A percentile compares a stretch with the other conserved stretches of the same genome.
Evolutionary conservation across 2,113 vertebrate species (phyloP).

Genomic region (Epinephelus cyanopodus): DNA sequence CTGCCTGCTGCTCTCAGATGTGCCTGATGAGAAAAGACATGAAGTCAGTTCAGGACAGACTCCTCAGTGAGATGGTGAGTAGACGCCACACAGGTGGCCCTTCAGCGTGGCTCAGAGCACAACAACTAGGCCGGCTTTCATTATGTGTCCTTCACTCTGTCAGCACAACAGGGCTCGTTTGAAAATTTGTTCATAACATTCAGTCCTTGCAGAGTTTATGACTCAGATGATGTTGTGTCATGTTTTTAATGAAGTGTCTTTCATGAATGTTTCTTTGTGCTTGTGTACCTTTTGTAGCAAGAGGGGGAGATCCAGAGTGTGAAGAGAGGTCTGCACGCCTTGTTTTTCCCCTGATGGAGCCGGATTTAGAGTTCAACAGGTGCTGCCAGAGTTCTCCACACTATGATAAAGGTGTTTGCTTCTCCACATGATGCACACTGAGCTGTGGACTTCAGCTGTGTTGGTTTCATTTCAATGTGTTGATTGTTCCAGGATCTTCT

Average conservation of each 20-base stretch:
- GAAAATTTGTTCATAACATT: no score
- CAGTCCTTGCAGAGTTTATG: no score
- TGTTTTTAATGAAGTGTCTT: neutral
- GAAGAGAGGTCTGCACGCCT: conserved; percentile 79
- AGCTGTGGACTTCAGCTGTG: conserved; percentile 4
- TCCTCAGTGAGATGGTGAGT: conserved; percentile 85
- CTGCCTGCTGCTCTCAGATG: conserved; percentile 80
- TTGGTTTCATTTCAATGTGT: conserved; percentile 20
- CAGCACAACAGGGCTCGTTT: no score
- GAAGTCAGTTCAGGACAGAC: conserved; percentile 83
- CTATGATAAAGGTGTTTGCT: neutral
- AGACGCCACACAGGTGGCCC: neutral
- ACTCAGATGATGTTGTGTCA: no score
- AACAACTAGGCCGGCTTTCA: no score
- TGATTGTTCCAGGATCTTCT: conserved; percentile 49
- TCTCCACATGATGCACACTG: neutral
- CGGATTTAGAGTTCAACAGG: no score
- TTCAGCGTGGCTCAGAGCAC: conserved; percentile 5
- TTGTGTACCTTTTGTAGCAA: conserved; percentile 73
- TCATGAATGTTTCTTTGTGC: conserved; percentile 35
- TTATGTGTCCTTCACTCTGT: no score
- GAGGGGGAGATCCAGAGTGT: conserved; percentile 82
- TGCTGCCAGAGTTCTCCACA: no score
- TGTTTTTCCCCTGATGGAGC: conserved; percentile 73
- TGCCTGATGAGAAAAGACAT: conserved; percentile 83